Evolutionary conservation across 2,888 invertebrate genomes (phyloP).

Genomic region (Branchellion lobata): DNA sequence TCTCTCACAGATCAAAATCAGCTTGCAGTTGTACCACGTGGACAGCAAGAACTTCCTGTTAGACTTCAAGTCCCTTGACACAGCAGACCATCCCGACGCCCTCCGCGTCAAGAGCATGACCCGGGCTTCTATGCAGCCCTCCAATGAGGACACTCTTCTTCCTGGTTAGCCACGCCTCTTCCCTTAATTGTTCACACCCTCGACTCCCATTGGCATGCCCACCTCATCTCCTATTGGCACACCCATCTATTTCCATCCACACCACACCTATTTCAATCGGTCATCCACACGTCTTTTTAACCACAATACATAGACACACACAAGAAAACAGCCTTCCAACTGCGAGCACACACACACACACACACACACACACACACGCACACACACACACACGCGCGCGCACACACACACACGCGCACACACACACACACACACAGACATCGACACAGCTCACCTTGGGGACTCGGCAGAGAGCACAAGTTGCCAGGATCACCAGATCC

Average conservation of each 20-base stretch:
- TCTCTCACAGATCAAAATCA: conserved; percentile 76
- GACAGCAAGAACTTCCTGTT: conserved; percentile 94
- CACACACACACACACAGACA: neutral
- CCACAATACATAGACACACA: neutral
- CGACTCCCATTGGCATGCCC: too few species aligned
- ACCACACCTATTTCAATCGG: neutral
- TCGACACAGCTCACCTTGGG: conserved; percentile 24
- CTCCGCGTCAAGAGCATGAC: conserved; percentile 52
- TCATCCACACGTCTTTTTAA: too few species aligned
- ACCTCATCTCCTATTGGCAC: neutral
- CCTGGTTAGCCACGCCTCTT: neutral
- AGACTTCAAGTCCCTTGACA: conserved; percentile 84
- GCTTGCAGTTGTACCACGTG: conserved; percentile 95
- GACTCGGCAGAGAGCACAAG: conserved; percentile 4
- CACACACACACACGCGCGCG: neutral
- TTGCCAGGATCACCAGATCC: conserved; percentile 77
- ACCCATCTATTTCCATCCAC: neutral
- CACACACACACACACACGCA: neutral
- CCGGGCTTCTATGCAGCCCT: conserved; percentile 46
- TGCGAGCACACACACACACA: neutral
- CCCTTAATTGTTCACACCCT: too few species aligned
- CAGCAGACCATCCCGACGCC: conserved; percentile 53
- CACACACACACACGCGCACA: neutral
- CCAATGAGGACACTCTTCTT: neutral
- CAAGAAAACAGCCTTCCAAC: neutral